A percentile compares a stretch with the other conserved stretches of the same genome.
Conservation (phyloP, 1,140 invertebrate species). For the Eupeodes corollae region DNA sequence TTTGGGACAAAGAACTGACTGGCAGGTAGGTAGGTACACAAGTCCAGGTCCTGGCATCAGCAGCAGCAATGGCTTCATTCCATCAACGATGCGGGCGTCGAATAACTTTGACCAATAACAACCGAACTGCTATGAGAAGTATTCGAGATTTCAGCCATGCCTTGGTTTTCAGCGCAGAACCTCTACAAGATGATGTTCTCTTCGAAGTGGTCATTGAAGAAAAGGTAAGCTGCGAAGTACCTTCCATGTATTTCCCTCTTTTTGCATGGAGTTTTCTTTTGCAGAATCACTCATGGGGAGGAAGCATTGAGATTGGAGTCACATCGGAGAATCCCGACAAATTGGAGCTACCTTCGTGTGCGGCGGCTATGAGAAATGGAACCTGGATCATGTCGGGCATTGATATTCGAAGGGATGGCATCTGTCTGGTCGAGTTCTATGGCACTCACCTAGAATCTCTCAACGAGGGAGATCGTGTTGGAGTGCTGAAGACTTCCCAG, state of each 20-base stretch:
- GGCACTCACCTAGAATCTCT: constrained; percentile 72
- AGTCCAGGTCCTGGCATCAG: too few species aligned
- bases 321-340: constrained; percentile 72
- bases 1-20: too few species aligned
- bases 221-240: constrained; percentile 49
- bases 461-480: constrained; percentile 72
- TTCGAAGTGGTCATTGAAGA: constrained; percentile 84
- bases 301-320: constrained; percentile 84
- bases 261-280: constrained; percentile 4
- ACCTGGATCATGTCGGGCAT: constrained; percentile 86
- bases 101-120: constrained; percentile 67
- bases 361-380: constrained; percentile 68
- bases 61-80: constrained; percentile 41
- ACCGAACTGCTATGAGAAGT: constrained; percentile 67
- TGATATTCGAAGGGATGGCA: constrained; percentile 73
- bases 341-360: constrained; percentile 70
- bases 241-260: background rate
- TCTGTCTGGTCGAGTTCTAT: constrained; percentile 67
- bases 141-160: constrained; percentile 73
- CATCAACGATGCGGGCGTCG: constrained; percentile 69
- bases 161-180: constrained; percentile 70
- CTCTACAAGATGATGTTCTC: constrained; percentile 67
- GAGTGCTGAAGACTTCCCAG: constrained; percentile 68
- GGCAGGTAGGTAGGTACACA: too few species aligned
- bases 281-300: constrained; percentile 73